Conservation (phyloP, 2,113 vertebrate genomes). For the Amblyopsis rosae region DNA sequence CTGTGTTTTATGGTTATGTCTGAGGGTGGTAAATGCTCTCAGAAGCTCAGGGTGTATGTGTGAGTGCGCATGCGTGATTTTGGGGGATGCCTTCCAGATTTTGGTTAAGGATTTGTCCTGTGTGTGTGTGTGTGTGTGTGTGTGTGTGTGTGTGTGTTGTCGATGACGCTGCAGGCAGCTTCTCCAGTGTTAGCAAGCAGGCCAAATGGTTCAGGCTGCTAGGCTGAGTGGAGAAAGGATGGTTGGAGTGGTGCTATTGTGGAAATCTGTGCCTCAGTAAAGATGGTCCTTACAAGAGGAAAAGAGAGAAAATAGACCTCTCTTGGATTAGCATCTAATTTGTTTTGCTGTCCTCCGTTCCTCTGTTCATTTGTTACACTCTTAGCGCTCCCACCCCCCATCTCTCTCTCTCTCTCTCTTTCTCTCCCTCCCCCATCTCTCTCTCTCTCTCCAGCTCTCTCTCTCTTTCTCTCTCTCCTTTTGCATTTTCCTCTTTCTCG, state of each 20-base stretch:
- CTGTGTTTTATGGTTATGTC: constrained; percentile 43
- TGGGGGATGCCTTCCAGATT: constrained; percentile 64
- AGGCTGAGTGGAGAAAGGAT: constrained; percentile 32
- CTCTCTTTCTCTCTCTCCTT: background rate
- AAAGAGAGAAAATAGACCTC: constrained; percentile 7
- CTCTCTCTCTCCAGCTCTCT: background rate
- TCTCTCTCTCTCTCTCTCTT: constrained; percentile 11
- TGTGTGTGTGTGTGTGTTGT: background rate
- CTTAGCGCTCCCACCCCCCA: constrained; percentile 3
- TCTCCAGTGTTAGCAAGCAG: background rate
- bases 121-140: constrained; percentile 22
- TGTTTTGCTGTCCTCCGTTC: constrained; percentile 28
- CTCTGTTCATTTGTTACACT: constrained; percentile 15
- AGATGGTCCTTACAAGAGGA: constrained; percentile 28
- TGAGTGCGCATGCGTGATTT: constrained; percentile 25
- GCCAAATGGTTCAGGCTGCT: constrained; percentile 54
- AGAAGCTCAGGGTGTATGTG: constrained; percentile 36
- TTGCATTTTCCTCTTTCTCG: too few species aligned
- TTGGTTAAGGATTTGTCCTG: constrained; percentile 54
- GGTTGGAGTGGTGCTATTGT: constrained; percentile 62
- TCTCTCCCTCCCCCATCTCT: constrained; percentile 5
- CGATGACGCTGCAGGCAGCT: background rate
- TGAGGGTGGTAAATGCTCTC: constrained; percentile 61
- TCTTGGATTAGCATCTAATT: constrained; percentile 69
- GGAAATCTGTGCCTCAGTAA: constrained; percentile 64